These are phyloP conservation scores for Peromyscus leucopus DNA, from an alignment of 2,113 vertebrate genomes.

Conservation along the genomic window DNA sequence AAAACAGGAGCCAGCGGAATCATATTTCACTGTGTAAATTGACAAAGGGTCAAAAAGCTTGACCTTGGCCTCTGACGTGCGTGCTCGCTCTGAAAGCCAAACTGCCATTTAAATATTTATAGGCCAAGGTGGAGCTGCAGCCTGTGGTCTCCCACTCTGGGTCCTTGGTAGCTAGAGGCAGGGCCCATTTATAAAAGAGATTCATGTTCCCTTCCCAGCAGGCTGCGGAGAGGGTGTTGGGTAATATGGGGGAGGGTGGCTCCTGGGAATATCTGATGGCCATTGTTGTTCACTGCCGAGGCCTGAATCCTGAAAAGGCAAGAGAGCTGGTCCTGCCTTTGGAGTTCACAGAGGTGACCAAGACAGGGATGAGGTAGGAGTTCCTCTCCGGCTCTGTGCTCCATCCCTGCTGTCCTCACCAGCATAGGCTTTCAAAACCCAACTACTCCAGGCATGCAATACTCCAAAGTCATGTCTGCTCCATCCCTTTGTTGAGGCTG, in stretches of 20 bases:
- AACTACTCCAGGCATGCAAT: background rate
- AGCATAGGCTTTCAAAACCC: background rate
- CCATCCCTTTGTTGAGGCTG: background rate
- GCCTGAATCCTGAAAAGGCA: background rate
- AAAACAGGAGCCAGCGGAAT: slow-evolving; percentile 72
- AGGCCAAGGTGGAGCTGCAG: slow-evolving; percentile 72
- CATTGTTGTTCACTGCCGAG: rapidly evolving
- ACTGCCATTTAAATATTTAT: slow-evolving; percentile 87
- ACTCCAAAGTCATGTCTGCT: rapidly evolving
- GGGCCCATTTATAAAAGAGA: background rate
- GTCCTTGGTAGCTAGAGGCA: background rate
- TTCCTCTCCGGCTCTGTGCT: rapidly evolving
- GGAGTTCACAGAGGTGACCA: too few relatives aligned
- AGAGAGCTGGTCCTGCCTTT: background rate
- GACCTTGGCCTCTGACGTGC: slow-evolving; percentile 78
- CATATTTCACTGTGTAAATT: slow-evolving; percentile 84
- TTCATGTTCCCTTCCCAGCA: background rate
- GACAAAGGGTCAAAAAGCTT: slow-evolving; percentile 87
- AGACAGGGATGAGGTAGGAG: rapidly evolving
- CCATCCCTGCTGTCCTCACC: background rate
- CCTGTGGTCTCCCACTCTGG: slow-evolving; percentile 28
- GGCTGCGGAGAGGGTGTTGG: background rate
- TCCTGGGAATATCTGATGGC: too few relatives aligned
- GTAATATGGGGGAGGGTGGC: rapidly evolving
- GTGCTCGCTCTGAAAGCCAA: slow-evolving; percentile 85